A percentile compares a stretch with the other conserved stretches of the same genome.
Evolutionary conservation across 64 coral and sea anemone genomes (phyloP).

Genomic region (Cladopsammia gracilis): DNA sequence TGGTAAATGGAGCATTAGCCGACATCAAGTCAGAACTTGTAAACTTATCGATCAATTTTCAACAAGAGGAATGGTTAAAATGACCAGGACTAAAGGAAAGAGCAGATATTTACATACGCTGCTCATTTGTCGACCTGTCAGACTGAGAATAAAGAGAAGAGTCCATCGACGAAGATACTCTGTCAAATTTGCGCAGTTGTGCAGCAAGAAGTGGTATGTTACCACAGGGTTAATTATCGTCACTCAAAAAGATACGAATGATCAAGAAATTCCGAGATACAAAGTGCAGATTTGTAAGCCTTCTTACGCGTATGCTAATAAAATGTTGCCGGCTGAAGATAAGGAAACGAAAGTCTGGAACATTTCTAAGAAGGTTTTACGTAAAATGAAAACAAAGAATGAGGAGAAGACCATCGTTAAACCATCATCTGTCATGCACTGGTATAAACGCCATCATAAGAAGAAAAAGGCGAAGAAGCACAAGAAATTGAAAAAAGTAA

Average conservation of each 20-base stretch:
- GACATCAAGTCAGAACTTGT: constrained; percentile 67
- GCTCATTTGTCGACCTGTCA: constrained; percentile 61
- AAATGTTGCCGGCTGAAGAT: background rate
- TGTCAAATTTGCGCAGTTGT: constrained; percentile 65
- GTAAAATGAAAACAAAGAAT: constrained; percentile 9
- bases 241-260: constrained; percentile 5
- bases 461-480: background rate
- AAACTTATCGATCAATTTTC: constrained; percentile 70
- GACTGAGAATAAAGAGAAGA: constrained; percentile 48
- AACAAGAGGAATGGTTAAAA: constrained; percentile 74
- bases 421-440: background rate
- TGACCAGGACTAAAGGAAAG: constrained; percentile 23
- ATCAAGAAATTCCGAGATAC: constrained; percentile 10
- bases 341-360: constrained; percentile 41
- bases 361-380: background rate
- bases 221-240: constrained; percentile 53
- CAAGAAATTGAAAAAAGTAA: background rate
- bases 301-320: constrained; percentile 44
- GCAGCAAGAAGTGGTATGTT: constrained; percentile 77
- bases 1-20: constrained; percentile 74
- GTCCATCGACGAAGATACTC: constrained; percentile 8
- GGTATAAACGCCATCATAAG: background rate
- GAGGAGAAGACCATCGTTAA: background rate
- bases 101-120: constrained; percentile 78
- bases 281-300: constrained; percentile 63